Evolutionary conservation across 2,113 vertebrate genomes (phyloP).

Genomic region (Accipiter cooperii): DNA sequence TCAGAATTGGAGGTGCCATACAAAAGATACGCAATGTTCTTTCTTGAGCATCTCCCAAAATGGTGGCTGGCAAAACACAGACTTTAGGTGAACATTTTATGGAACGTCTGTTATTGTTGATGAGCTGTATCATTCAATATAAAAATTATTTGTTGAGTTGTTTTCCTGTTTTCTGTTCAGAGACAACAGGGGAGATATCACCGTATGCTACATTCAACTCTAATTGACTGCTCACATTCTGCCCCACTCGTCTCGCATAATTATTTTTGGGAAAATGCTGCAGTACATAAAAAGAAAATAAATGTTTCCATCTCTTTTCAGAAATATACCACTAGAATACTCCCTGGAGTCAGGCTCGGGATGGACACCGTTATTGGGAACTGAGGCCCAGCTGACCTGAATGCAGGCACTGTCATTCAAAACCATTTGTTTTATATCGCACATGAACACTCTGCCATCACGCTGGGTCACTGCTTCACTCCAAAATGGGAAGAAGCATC

Average conservation of each 20-base stretch:
- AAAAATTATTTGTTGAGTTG: not conserved
- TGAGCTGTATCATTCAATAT: not conserved
- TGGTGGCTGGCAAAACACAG: slow-evolving; percentile 8
- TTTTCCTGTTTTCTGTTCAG: not conserved
- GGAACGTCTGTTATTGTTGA: not conserved
- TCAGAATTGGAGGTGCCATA: slow-evolving; percentile 59
- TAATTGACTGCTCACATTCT: slow-evolving; percentile 34
- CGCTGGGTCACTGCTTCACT: not conserved
- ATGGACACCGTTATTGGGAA: not conserved
- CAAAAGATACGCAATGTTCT: slow-evolving; percentile 47
- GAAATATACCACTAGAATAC: not conserved
- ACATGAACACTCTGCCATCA: not conserved
- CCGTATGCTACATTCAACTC: not conserved
- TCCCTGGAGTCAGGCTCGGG: not conserved
- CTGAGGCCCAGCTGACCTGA: not conserved
- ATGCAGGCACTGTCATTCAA: not conserved
- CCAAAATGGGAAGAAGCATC: not conserved
- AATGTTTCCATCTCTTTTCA: not conserved
- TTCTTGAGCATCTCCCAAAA: slow-evolving; percentile 45
- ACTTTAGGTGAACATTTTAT: not conserved
- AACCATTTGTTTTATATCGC: not conserved
- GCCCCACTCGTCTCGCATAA: not conserved
- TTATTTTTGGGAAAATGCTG: slow-evolving; percentile 35
- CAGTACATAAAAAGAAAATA: not conserved
- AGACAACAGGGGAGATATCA: not conserved